Percentiles rank a stretch among this genome's conserved stretches.
phyloP scores from a whole-genome alignment of 1,140 invertebrate species.

The Brachionus manjavacas region DNA sequence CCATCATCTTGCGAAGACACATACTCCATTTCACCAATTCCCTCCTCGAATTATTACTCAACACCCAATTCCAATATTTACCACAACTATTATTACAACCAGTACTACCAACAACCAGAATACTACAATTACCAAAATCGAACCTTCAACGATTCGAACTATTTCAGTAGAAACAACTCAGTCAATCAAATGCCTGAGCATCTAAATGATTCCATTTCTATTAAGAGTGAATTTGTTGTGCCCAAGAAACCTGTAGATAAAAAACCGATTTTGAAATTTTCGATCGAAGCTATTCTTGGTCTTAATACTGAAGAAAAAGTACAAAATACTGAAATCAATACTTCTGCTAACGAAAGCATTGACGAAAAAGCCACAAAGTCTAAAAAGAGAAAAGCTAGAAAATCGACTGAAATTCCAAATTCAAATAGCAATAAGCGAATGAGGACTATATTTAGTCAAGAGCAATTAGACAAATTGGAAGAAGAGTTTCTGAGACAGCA shows the following conservation, averaged over 20 bases:
- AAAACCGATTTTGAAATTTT: slow-evolving; percentile 4
- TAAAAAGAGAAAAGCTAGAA: not conserved
- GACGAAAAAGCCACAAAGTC: not conserved
- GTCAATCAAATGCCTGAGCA: not conserved
- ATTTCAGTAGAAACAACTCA: not conserved
- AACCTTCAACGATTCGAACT: not conserved
- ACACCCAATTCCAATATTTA: not conserved
- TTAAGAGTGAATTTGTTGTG: not conserved
- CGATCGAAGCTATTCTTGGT: not conserved
- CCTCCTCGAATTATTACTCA: not conserved
- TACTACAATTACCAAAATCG: not conserved
- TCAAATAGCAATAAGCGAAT: slow-evolving; percentile 66
- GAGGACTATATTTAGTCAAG: slow-evolving; percentile 85
- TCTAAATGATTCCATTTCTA: not conserved
- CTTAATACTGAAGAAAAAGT: not conserved
- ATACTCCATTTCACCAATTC: not conserved
- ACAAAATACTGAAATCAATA: not conserved
- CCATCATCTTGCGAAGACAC: not conserved
- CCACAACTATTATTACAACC: not conserved
- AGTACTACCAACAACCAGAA: not conserved
- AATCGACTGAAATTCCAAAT: not conserved
- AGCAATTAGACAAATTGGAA: slow-evolving; percentile 82
- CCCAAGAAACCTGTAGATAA: not conserved
- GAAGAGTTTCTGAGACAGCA: slow-evolving; percentile 85
- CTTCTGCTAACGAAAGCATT: not conserved